Percentiles rank a stretch among this genome's conserved stretches.
Evolutionary conservation across 2,888 invertebrate genomes (phyloP).

Genomic region (Athripsodes cinereus): DNA sequence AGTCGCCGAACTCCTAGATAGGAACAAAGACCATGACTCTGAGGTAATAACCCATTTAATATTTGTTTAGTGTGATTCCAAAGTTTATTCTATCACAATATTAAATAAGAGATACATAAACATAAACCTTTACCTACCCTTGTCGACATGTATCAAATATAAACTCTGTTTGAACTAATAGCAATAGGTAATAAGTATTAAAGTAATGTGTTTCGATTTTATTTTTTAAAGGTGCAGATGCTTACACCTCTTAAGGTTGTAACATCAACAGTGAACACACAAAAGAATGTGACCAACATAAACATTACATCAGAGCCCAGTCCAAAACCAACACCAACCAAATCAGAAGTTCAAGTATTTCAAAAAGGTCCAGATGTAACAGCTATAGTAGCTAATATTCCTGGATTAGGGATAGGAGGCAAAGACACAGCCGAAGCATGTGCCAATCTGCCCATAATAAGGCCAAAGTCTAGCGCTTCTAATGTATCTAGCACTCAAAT

Average conservation of each 20-base stretch:
- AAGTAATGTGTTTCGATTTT: not conserved
- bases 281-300: constrained; percentile 64
- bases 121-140: too few relatives aligned
- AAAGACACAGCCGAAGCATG: constrained; percentile 36
- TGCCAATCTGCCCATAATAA: constrained; percentile 40
- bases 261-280: constrained; percentile 51
- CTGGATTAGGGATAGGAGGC: constrained; percentile 47
- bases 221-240: constrained; percentile 20
- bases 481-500: constrained; percentile 52
- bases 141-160: too few relatives aligned
- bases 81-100: too few relatives aligned
- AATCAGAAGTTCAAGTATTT: constrained; percentile 58
- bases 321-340: constrained; percentile 40
- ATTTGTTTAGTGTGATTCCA: not conserved
- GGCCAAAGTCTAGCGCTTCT: constrained; percentile 52
- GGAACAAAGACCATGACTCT: constrained; percentile 35
- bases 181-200: too few relatives aligned
- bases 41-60: constrained; percentile 16
- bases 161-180: too few relatives aligned
- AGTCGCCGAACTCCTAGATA: constrained; percentile 56
- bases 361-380: constrained; percentile 78
- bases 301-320: constrained; percentile 58
- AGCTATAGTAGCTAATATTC: constrained; percentile 60
- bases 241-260: constrained; percentile 37
- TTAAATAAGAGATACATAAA: too few relatives aligned